phyloP scores from a whole-genome alignment of 2,797 vertebrate genomes.

The Parotocinclus haroldoi region DNA sequence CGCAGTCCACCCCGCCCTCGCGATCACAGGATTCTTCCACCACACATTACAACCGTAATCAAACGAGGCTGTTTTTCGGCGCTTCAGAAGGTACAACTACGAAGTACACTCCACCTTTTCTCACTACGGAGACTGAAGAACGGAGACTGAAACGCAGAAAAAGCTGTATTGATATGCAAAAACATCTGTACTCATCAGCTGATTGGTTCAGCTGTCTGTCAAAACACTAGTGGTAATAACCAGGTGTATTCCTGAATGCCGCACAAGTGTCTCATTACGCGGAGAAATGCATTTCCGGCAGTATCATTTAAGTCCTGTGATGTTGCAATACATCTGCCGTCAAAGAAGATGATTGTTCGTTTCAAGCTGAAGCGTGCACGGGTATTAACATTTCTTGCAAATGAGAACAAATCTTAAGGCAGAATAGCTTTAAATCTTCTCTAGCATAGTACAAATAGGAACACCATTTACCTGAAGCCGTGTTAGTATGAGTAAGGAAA shows the following conservation, averaged over 20 bases:
- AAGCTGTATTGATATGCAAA: conserved; percentile 64
- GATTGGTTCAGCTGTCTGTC: conserved; percentile 36
- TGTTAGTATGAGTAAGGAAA: no score
- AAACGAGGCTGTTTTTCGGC: conserved; percentile 59
- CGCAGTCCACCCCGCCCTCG: conserved; percentile 64
- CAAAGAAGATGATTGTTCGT: conserved; percentile 13
- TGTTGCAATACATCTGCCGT: conserved; percentile 31
- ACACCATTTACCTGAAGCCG: no score
- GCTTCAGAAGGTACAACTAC: conserved; percentile 31
- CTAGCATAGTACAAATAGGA: no score
- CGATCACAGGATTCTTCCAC: conserved; percentile 56
- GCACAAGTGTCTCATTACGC: conserved; percentile 37
- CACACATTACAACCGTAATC: conserved; percentile 58
- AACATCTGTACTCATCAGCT: conserved; percentile 43
- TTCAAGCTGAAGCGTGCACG: conserved; percentile 12
- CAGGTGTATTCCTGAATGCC: conserved; percentile 40
- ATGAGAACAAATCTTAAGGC: conserved; percentile 1
- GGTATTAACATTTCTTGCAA: background rate
- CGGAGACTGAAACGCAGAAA: conserved; percentile 48
- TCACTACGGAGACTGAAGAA: conserved; percentile 59
- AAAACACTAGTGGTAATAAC: conserved; percentile 29
- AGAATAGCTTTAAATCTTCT: no score
- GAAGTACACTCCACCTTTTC: conserved; percentile 32
- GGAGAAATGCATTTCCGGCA: conserved; percentile 18
- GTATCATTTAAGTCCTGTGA: conserved; percentile 28